phyloP scores from a whole-genome alignment of 2,113 vertebrate species.

The Todiramphus saurophagus region DNA sequence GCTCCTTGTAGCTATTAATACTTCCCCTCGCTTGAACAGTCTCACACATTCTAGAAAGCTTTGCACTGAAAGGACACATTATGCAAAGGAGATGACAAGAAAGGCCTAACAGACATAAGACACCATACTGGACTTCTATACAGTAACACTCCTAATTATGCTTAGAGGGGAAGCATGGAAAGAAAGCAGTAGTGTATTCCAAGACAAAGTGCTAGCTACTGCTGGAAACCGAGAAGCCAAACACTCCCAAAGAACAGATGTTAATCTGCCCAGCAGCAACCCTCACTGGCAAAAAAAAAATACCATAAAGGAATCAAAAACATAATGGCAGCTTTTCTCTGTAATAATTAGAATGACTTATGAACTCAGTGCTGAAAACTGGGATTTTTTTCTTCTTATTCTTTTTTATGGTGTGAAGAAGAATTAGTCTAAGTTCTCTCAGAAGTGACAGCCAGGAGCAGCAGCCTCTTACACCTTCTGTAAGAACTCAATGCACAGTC shows the following conservation, averaged over 20 bases:
- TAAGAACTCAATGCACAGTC: neutral
- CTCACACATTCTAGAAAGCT: neutral
- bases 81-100: slow-evolving; percentile 21
- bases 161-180: neutral
- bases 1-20: slow-evolving; percentile 37
- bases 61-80: slow-evolving; percentile 35
- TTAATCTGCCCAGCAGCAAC: neutral
- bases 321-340: neutral
- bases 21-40: neutral
- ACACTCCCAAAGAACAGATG: neutral
- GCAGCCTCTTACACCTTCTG: neutral
- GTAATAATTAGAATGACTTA: neutral
- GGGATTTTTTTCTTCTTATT: neutral
- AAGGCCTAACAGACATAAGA: slow-evolving; percentile 1
- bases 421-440: neutral
- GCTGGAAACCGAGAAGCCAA: neutral
- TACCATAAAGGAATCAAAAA: neutral
- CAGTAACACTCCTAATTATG: neutral
- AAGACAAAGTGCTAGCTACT: slow-evolving; percentile 10
- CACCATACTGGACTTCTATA: slow-evolving; percentile 8
- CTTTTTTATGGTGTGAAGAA: neutral
- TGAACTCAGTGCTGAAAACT: neutral
- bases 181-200: slow-evolving; percentile 38
- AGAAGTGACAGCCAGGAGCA: neutral
- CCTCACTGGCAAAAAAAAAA: neutral